Evolutionary conservation across 1,140 invertebrate genomes (phyloP).

Genomic region (Zelostemma sp.): DNA sequence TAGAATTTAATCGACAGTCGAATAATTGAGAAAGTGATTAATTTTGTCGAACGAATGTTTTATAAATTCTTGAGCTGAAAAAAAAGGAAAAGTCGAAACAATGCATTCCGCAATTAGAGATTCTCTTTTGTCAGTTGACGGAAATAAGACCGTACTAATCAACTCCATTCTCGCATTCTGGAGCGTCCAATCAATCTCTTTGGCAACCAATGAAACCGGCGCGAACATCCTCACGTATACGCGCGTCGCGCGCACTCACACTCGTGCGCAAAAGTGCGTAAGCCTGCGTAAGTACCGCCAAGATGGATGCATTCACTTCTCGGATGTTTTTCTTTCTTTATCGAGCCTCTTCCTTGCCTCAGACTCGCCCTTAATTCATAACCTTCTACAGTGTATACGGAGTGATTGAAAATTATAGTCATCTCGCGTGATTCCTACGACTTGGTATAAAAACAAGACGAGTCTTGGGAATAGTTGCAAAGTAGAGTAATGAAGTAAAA

Average conservation of each 20-base stretch:
- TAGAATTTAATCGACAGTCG: too few species aligned
- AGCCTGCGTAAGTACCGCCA: background rate
- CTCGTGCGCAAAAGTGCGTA: background rate
- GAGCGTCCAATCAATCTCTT: background rate
- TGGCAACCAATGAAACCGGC: background rate
- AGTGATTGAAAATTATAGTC: slow-evolving; percentile 48
- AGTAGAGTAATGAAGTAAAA: slow-evolving; percentile 9
- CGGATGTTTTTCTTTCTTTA: too few species aligned
- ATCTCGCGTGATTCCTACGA: slow-evolving; percentile 10
- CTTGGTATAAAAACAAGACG: slow-evolving; percentile 5
- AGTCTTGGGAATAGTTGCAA: slow-evolving; percentile 12
- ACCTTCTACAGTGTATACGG: slow-evolving; percentile 37
- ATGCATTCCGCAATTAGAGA: too few species aligned
- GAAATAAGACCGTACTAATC: too few species aligned
- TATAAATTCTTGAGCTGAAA: too few species aligned
- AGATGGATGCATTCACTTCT: too few species aligned
- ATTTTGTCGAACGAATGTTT: too few species aligned
- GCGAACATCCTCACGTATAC: background rate
- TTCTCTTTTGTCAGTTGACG: too few species aligned
- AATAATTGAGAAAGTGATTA: too few species aligned
- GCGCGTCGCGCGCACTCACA: background rate
- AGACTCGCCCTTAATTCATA: slow-evolving; percentile 36
- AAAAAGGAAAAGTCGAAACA: too few species aligned
- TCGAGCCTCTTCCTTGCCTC: background rate
- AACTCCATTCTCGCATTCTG: background rate